Conservation (phyloP, 2,888 invertebrate species). For the Trisateles emortualis region DNA sequence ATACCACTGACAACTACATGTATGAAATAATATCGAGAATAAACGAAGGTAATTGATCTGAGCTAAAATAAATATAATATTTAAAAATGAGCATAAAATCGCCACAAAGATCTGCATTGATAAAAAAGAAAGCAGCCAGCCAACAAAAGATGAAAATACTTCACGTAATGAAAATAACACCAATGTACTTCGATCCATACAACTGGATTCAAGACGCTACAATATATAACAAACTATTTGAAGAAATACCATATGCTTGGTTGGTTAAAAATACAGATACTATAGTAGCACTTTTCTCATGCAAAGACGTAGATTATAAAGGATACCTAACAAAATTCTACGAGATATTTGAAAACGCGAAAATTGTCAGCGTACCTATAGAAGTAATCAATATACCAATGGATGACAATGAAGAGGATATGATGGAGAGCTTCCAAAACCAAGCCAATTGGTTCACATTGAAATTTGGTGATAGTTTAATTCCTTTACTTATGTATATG, state of each 20-base stretch:
- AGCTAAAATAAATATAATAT: too few relatives aligned
- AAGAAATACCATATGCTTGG: slow-evolving; percentile 59
- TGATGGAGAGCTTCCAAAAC: slow-evolving; percentile 51
- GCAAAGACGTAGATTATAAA: slow-evolving; percentile 64
- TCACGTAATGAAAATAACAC: background rate
- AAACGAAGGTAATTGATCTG: too few relatives aligned
- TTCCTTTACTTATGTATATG: slow-evolving; percentile 61
- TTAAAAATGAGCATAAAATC: too few relatives aligned
- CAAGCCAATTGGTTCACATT: slow-evolving; percentile 83
- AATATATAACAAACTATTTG: slow-evolving; percentile 64
- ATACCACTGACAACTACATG: too few relatives aligned
- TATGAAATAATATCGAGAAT: too few relatives aligned
- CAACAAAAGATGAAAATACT: background rate
- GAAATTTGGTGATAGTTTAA: slow-evolving; percentile 61
- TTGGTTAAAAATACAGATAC: slow-evolving; percentile 65
- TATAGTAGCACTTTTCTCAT: slow-evolving; percentile 68
- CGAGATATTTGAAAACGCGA: slow-evolving; percentile 70
- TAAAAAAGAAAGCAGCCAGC: background rate
- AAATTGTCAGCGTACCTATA: slow-evolving; percentile 67
- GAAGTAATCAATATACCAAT: slow-evolving; percentile 76
- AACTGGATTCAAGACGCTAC: slow-evolving; percentile 65
- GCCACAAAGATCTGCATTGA: too few relatives aligned
- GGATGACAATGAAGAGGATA: slow-evolving; percentile 64
- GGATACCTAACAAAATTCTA: slow-evolving; percentile 69
- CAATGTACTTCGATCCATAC: slow-evolving; percentile 40